Evolutionary conservation across 1,140 invertebrate species (phyloP), one percentile per base, ranked within the genome.

Genomic region (Paralvinella palmiformis): DNA sequence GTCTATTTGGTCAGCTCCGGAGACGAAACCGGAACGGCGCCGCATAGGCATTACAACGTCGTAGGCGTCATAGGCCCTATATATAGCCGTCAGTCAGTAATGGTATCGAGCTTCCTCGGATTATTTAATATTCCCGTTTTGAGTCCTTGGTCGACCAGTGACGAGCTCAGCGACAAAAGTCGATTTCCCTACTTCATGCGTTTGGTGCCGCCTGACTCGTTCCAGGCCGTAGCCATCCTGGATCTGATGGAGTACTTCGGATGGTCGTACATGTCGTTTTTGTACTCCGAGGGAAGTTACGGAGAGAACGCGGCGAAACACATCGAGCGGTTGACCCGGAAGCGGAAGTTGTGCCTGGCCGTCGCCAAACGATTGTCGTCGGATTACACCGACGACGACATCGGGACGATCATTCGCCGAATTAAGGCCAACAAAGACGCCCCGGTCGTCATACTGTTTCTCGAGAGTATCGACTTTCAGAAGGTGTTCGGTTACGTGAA

Each of bases 211-310:
- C 74, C 74, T 66, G 77, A 79, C 59, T 65, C 69, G 1, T 68
- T 86, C 72, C 88, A 89, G 75, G 86, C 86, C 0, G 81, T 85
- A 67, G 86, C 86, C 0, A 88, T 89, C 79, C 84, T 87, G 6
- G 86, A 87, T 73, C 84, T 89, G 59, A 81, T 88, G 35, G 78
- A 64, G 72, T 79, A 64, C 13, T 81, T 88, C 53, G 83, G 83
- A 20, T 89, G 88, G 87, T 85, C 85, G 62, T 89, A 88, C 73
- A 84, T 89, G 24, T 87, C 86, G 0, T 86, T 87, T 0, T 84
- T 89, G 0, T 85, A 85, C 33, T 84, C 85, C 37, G 85, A 86
- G 71, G 87, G 87, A 22, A 29, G 48, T 4, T 52, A 52, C 48
- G 48, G 48, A 22, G 48, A 52, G 48, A 52, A 22, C 7, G 48